Evolutionary conservation across 2,888 invertebrate species (phyloP).

Genomic region (Morpho deidamia): DNA sequence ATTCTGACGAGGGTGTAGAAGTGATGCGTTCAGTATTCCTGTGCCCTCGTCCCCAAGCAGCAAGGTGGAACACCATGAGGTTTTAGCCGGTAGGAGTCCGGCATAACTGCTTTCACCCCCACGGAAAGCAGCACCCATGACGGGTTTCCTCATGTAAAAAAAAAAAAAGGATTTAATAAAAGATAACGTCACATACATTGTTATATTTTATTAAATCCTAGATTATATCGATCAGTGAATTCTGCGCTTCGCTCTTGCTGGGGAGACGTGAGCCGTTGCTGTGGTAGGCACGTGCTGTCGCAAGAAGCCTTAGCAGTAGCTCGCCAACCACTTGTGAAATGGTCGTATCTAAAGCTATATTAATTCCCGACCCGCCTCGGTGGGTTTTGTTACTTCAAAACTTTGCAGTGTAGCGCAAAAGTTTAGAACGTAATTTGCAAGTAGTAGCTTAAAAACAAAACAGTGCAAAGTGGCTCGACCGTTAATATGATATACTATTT

Average conservation of each 20-base stretch:
- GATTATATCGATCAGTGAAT: constrained; percentile 57
- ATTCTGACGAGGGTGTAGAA: too few species aligned
- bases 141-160: too few species aligned
- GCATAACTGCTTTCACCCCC: too few species aligned
- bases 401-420: constrained; percentile 40
- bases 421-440: constrained; percentile 9
- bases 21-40: too few species aligned
- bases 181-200: too few species aligned
- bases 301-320: constrained; percentile 58
- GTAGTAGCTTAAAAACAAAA: constrained; percentile 18
- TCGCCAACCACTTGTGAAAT: constrained; percentile 70
- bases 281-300: constrained; percentile 43
- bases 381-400: constrained; percentile 67
- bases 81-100: too few species aligned
- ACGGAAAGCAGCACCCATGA: too few species aligned
- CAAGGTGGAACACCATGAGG: too few species aligned
- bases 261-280: constrained; percentile 39
- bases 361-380: constrained; percentile 61
- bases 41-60: too few species aligned
- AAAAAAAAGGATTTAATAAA: too few species aligned
- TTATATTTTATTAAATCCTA: constrained; percentile 5
- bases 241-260: constrained; percentile 49
- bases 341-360: constrained; percentile 74
- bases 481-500: constrained; percentile 52
- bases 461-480: constrained; percentile 35